phyloP scores from a whole-genome alignment of 2,888 invertebrate genomes.

The Leucophenga maculata region DNA sequence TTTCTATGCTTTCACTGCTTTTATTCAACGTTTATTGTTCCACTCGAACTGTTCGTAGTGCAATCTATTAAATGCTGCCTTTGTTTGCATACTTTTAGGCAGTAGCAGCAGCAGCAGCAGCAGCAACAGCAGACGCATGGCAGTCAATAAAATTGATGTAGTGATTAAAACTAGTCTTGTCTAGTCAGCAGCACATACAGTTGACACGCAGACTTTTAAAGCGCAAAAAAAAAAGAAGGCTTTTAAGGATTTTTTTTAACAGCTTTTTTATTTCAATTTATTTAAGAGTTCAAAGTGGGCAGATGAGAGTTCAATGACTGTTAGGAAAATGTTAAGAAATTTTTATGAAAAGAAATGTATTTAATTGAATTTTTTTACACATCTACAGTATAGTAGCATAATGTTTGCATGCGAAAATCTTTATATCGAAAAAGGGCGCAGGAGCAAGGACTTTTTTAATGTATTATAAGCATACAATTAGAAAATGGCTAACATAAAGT shows the following conservation, averaged over 20 bases:
- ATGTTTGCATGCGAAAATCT: no score
- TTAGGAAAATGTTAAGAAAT: background rate
- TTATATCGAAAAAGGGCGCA: no score
- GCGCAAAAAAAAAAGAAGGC: no score
- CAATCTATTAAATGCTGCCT: constrained; percentile 62
- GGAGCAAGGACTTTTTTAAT: no score
- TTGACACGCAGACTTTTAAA: no score
- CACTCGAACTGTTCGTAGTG: constrained; percentile 11
- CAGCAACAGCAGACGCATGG: background rate
- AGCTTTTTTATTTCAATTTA: background rate
- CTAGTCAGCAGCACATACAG: no score
- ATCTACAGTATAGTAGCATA: no score
- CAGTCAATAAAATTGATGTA: constrained; percentile 61
- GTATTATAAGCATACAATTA: no score
- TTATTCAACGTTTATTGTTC: constrained; percentile 25
- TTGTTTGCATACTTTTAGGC: constrained; percentile 48
- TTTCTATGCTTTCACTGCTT: constrained; percentile 42
- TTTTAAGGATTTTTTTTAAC: no score
- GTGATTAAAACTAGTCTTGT: constrained; percentile 60
- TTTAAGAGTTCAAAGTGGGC: background rate
- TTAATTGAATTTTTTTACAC: no score
- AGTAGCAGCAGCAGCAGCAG: constrained; percentile 21
- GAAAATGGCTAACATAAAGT: no score
- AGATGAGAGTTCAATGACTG: background rate
- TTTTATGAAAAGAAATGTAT: no score